Conservation (phyloP, 2,797 vertebrate genomes). For the Adrianichthys oophorus region DNA sequence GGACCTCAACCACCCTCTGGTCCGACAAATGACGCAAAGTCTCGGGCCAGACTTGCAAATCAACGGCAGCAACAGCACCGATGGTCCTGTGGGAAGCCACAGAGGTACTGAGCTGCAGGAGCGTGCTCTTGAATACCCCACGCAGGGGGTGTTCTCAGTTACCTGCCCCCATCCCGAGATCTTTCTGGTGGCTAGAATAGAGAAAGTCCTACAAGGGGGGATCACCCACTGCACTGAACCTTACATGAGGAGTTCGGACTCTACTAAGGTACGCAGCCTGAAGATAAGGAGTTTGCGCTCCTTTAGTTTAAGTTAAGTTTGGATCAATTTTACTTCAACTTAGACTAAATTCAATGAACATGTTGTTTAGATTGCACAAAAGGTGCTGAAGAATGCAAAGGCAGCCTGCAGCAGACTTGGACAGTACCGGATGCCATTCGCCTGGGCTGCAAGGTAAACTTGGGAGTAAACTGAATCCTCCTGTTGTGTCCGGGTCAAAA, state of each 20-base stretch:
- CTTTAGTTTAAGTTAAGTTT: too few species aligned
- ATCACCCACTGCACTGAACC: slow-evolving; percentile 94
- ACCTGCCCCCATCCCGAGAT: slow-evolving; percentile 96
- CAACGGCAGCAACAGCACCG: slow-evolving; percentile 67
- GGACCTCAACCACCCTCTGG: slow-evolving; percentile 90
- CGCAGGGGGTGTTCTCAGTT: slow-evolving; percentile 95
- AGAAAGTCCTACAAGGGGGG: slow-evolving; percentile 95
- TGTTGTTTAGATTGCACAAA: slow-evolving; percentile 86
- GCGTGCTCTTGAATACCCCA: slow-evolving; percentile 85
- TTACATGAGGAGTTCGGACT: slow-evolving; percentile 96
- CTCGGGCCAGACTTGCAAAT: slow-evolving; percentile 46
- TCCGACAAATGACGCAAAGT: slow-evolving; percentile 83
- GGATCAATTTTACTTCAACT: too few species aligned
- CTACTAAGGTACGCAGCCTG: slow-evolving; percentile 83
- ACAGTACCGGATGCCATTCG: slow-evolving; percentile 96
- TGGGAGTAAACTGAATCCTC: too few species aligned
- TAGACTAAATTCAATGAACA: background rate
- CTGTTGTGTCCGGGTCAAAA: too few species aligned
- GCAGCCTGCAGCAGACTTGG: slow-evolving; percentile 91
- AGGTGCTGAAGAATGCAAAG: slow-evolving; percentile 96
- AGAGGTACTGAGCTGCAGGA: slow-evolving; percentile 76
- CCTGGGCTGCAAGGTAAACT: slow-evolving; percentile 92
- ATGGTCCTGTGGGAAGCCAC: slow-evolving; percentile 52
- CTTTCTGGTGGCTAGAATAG: slow-evolving; percentile 94
- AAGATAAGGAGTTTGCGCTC: background rate